These are phyloP conservation scores for Sepiola atlantica DNA, from an alignment of 2,888 invertebrate genomes.

Conservation along the genomic window DNA sequence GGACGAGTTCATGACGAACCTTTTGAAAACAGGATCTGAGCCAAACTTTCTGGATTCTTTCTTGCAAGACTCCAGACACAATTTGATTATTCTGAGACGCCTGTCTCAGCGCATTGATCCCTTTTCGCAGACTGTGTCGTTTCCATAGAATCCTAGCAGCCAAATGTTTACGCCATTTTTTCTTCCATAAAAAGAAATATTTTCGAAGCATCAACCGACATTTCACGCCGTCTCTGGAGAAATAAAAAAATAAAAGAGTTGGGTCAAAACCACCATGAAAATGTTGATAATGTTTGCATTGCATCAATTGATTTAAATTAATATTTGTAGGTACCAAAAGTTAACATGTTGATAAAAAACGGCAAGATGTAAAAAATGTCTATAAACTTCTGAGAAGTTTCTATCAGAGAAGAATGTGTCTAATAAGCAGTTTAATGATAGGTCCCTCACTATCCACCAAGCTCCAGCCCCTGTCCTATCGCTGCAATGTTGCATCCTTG, in stretches of 20 bases:
- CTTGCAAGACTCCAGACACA: background rate
- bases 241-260: background rate
- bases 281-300: background rate
- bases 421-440: too few relatives aligned
- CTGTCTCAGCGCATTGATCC: background rate
- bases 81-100: background rate
- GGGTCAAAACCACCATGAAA: background rate
- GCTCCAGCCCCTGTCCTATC: too few relatives aligned
- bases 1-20: background rate
- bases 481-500: too few relatives aligned
- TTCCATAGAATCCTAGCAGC: background rate
- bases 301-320: background rate
- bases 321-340: background rate
- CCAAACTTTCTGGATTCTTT: slow-evolving; percentile 11
- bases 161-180: slow-evolving; percentile 22
- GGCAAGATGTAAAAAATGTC: too few relatives aligned
- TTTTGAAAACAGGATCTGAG: slow-evolving; percentile 36
- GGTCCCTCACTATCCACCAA: too few relatives aligned
- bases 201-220: background rate
- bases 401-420: too few relatives aligned
- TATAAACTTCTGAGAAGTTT: too few relatives aligned
- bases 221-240: background rate
- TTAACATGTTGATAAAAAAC: too few relatives aligned
- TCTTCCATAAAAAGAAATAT: slow-evolving; percentile 12
- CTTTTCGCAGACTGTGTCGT: slow-evolving; percentile 35